These are phyloP conservation scores for Aleiodes testaceus DNA, from an alignment of 2,888 invertebrate genomes.

Conservation along the genomic window DNA sequence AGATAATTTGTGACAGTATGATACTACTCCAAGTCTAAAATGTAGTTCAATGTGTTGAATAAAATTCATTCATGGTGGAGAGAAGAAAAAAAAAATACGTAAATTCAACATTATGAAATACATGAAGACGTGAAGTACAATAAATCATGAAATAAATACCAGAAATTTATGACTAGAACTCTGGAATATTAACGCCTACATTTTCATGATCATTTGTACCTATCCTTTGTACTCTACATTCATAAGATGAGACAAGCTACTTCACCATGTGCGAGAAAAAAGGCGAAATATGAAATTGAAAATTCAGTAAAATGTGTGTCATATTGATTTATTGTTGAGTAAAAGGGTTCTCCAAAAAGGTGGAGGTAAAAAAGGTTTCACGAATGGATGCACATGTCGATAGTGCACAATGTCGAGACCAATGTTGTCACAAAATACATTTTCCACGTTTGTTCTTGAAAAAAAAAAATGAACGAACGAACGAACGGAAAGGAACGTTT, in stretches of 20 bases:
- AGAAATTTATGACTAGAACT: conserved; percentile 20
- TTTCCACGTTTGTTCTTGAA: neutral
- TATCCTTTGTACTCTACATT: conserved; percentile 2
- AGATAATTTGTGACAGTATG: too few species aligned
- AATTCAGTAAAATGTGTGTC: conserved; percentile 4
- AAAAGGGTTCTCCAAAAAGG: conserved; percentile 18
- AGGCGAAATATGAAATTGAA: neutral
- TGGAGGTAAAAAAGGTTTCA: neutral
- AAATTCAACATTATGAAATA: neutral
- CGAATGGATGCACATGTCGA: conserved; percentile 5
- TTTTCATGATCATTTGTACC: conserved; percentile 23
- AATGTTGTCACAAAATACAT: conserved; percentile 16
- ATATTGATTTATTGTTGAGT: conserved; percentile 19
- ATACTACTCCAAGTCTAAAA: too few species aligned
- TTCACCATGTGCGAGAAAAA: neutral
- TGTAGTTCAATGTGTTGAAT: too few species aligned
- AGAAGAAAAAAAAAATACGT: too few species aligned
- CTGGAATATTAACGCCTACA: conserved; percentile 24
- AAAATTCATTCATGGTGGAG: too few species aligned
- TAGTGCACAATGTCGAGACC: conserved; percentile 18
- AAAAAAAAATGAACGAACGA: neutral
- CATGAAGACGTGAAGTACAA: neutral
- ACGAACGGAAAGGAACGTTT: conserved; percentile 7
- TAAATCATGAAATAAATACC: conserved; percentile 26
- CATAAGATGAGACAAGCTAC: neutral